Conservation (phyloP, 2,797 vertebrate species). For the Muraenolepis orangiensis region DNA sequence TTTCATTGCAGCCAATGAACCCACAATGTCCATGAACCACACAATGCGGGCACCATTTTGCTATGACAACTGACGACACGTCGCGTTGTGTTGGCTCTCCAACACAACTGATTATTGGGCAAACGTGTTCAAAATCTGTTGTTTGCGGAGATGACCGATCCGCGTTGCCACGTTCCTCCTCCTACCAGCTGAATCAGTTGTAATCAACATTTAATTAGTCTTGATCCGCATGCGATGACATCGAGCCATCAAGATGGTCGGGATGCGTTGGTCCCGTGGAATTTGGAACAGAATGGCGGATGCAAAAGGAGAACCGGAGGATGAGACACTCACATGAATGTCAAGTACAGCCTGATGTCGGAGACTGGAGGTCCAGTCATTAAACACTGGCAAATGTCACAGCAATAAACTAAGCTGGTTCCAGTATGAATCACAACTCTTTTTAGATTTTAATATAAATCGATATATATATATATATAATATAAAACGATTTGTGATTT, state of each 20-base stretch:
- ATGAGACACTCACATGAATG: conserved; percentile 15
- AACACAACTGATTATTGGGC: not conserved
- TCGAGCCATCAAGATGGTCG: not conserved
- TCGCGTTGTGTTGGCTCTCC: not conserved
- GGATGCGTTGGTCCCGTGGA: not conserved
- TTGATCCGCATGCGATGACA: not conserved
- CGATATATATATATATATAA: too few species aligned
- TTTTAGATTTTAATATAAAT: not conserved
- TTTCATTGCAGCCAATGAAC: not conserved
- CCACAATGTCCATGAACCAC: too few species aligned
- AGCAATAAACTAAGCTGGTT: not conserved
- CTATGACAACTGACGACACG: not conserved
- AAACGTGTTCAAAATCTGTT: not conserved
- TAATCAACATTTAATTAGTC: not conserved
- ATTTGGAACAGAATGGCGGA: not conserved
- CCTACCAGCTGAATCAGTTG: not conserved
- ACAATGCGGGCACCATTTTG: not conserved
- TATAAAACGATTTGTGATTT: too few species aligned
- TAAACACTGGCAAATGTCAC: conserved; percentile 14
- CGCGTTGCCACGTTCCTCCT: not conserved
- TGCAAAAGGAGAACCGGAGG: not conserved
- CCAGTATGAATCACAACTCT: not conserved
- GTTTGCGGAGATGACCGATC: not conserved
- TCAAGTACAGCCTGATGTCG: conserved; percentile 12
- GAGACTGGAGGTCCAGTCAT: conserved; percentile 5